These are phyloP conservation scores for Chloebia gouldiae DNA, from an alignment of 2,113 vertebrate genomes.

Conservation along the genomic window DNA sequence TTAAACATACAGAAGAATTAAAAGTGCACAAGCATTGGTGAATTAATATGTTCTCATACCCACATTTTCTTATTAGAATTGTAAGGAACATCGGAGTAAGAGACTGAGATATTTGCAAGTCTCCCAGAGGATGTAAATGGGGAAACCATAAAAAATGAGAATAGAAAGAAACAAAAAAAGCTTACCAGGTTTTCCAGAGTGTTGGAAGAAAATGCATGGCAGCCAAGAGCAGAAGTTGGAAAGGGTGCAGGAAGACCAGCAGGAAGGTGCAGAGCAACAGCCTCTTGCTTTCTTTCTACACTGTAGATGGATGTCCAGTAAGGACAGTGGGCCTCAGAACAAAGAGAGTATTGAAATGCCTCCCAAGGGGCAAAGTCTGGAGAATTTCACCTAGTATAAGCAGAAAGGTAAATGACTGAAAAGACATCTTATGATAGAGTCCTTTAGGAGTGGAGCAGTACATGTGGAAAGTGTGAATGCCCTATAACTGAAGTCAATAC, in stretches of 20 bases:
- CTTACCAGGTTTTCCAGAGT: background rate
- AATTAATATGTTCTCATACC: background rate
- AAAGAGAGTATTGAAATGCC: background rate
- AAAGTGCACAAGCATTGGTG: background rate
- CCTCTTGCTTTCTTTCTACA: background rate
- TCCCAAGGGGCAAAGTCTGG: background rate
- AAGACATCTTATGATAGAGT: background rate
- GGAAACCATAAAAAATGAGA: background rate
- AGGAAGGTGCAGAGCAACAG: background rate
- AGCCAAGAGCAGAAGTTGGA: background rate
- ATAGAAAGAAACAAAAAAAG: background rate
- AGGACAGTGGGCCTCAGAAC: background rate
- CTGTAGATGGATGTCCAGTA: background rate
- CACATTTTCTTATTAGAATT: background rate
- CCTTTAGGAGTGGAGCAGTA: background rate
- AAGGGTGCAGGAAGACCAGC: background rate
- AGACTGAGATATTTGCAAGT: background rate
- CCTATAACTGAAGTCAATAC: background rate
- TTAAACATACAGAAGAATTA: background rate
- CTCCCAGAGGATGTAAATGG: background rate
- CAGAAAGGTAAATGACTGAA: background rate
- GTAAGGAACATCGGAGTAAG: background rate
- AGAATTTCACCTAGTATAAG: background rate
- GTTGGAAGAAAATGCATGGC: background rate
- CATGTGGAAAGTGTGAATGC: rapidly evolving